A percentile compares a stretch with the other conserved stretches of the same genome.
phyloP scores from a whole-genome alignment of 2,113 vertebrate species.

The Dipodomys spectabilis region DNA sequence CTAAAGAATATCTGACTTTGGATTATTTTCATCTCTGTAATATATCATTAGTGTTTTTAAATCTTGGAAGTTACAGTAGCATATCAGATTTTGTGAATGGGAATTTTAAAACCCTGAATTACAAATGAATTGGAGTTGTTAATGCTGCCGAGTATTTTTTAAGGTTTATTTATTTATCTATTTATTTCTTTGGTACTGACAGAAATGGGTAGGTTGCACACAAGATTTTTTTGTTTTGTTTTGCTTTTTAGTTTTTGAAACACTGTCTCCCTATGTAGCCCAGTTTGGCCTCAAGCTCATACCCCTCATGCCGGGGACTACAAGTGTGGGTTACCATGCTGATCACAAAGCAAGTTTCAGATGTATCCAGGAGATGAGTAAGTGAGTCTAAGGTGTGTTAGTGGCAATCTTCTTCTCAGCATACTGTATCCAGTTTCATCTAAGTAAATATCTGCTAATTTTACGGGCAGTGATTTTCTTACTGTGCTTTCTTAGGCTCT shows the following conservation, averaged over 20 bases:
- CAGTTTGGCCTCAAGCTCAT: too few species aligned
- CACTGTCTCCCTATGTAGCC: too few species aligned
- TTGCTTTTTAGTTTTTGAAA: too few species aligned
- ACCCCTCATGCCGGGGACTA: too few species aligned
- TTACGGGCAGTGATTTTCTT: neutral
- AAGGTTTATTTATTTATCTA: neutral
- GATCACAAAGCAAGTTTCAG: neutral
- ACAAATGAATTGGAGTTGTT: conserved; percentile 35
- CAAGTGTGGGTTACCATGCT: too few species aligned
- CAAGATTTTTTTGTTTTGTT: neutral
- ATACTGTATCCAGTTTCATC: neutral
- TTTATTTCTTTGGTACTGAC: neutral
- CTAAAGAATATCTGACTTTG: too few species aligned
- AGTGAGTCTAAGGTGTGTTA: neutral
- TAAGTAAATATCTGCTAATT: neutral
- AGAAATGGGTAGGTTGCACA: neutral
- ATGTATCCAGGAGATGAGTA: neutral
- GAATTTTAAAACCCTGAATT: conserved; percentile 17
- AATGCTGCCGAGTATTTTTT: neutral
- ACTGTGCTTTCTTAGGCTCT: neutral
- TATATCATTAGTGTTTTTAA: too few species aligned
- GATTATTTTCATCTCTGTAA: too few species aligned
- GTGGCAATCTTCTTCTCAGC: neutral
- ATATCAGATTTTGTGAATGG: too few species aligned
- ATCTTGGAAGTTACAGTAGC: too few species aligned